Evolutionary conservation across 1,140 invertebrate species (phyloP), one percentile per base, ranked within the genome.

Genomic region (Campoletis sonorensis): DNA sequence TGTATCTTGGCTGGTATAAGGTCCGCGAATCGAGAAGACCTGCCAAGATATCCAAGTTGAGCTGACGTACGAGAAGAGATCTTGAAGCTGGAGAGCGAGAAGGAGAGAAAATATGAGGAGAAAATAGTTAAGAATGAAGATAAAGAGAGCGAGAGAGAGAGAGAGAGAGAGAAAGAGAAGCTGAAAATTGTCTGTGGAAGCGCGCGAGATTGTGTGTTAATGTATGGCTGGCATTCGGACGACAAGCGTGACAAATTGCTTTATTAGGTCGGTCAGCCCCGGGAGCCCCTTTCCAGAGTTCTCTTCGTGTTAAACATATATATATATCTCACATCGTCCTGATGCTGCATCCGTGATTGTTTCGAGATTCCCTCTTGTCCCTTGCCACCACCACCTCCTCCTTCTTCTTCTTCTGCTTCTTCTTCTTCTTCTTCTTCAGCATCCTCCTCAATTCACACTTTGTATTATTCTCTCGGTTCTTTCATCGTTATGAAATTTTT

Each of bases 161-260:
- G 45, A 70, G 40, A 58, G 58, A 49, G 27, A 70, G 73, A 70
- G 40, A 51, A 61, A 70, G 40, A 58, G 73, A 49, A 49, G 33
- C 10, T 45, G 72, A 13, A 45, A 11, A 8, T 45, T 8, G 5
- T 45, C 40, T 45, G 40, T 45, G 23, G 71, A 67, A 67, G 26
- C 76, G 71, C 67, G 85, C 84, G 84, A 90, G 89, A 90, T 90
- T 90, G 88, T 89, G 89, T 89, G 89, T 90, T 90, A 90, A 90
- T 90, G 89, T 89, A 89, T 90, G 87, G 87, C 89, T 89, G 90
- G 90, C 88, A 91, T 91, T 90, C 85, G 89, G 89, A 90, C 88
- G 89, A 91, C 90, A 91, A 90, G 86, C 90, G 89, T 91, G 90
- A 90, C 90, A 91, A 91, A 91, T 90, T 90, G 89, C 90, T 91